These are phyloP conservation scores for Samia ricini DNA, from an alignment of 1,140 invertebrate species.

Conservation along the genomic window DNA sequence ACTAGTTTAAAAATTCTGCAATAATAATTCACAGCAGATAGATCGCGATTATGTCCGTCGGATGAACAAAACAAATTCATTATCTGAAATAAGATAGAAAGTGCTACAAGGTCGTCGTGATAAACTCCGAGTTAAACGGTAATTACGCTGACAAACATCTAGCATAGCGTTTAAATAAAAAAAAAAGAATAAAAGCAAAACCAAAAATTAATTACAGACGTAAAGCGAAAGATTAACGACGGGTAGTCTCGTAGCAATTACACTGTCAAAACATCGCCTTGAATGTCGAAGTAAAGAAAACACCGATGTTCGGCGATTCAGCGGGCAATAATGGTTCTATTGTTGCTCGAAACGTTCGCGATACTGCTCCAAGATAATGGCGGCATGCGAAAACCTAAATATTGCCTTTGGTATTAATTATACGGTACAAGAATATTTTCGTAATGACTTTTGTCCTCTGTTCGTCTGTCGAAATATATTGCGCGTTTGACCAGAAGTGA, in stretches of 20 bases:
- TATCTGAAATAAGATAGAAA: conserved; percentile 14
- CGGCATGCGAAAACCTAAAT: conserved; percentile 51
- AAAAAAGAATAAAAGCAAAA: conserved; percentile 19
- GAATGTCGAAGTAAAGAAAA: conserved; percentile 55
- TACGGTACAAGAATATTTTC: conserved; percentile 23
- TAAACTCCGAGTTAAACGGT: conserved; percentile 18
- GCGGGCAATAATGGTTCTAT: conserved; percentile 53
- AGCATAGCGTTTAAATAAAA: neutral
- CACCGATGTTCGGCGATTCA: conserved; percentile 36
- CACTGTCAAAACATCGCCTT: conserved; percentile 64
- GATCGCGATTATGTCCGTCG: neutral
- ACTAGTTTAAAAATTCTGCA: too few relatives aligned
- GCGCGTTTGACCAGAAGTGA: conserved; percentile 29
- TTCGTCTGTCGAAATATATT: conserved; percentile 26
- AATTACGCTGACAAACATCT: conserved; percentile 29
- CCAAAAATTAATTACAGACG: conserved; percentile 44
- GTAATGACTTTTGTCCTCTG: conserved; percentile 33
- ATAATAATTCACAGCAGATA: neutral
- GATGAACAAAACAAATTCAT: neutral
- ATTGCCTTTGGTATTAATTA: conserved; percentile 58
- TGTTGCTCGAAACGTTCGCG: conserved; percentile 45
- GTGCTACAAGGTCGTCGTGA: conserved; percentile 12
- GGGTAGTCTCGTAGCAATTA: conserved; percentile 47
- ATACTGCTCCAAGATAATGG: conserved; percentile 44
- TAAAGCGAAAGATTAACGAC: conserved; percentile 42